Evolutionary conservation across 2,888 invertebrate genomes (phyloP).

Genomic region (Keiferia lycopersicella): DNA sequence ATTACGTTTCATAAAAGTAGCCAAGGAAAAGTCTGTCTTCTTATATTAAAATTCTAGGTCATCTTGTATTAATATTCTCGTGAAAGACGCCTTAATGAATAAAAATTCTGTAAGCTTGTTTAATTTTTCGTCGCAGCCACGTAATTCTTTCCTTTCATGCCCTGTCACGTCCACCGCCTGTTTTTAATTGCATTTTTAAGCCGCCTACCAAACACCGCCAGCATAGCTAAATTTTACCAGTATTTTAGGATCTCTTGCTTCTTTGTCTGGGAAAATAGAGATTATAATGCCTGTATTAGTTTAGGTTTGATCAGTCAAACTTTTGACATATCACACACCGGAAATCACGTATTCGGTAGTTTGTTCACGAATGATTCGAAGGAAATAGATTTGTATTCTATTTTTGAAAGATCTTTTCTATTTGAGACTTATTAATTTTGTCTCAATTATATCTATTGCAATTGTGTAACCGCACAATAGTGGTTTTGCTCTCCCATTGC

Average conservation of each 20-base stretch:
- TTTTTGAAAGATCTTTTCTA: no score
- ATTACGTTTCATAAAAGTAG: neutral
- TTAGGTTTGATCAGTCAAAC: neutral
- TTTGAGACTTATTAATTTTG: neutral
- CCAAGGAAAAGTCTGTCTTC: neutral
- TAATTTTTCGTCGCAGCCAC: constrained; percentile 1
- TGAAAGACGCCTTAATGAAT: constrained; percentile 12
- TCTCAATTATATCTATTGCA: constrained; percentile 9
- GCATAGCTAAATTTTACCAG: neutral
- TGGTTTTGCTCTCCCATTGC: constrained; percentile 36
- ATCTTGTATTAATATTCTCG: constrained; percentile 14
- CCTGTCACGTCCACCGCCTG: constrained; percentile 22
- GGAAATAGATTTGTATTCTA: no score
- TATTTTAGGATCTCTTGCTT: neutral
- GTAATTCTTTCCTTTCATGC: constrained; percentile 23
- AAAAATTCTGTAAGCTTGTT: constrained; percentile 17
- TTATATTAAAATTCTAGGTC: neutral
- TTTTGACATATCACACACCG: no score
- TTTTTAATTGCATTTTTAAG: constrained; percentile 26
- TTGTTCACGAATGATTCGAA: no score
- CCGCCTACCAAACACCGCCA: constrained; percentile 8
- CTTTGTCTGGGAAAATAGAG: neutral
- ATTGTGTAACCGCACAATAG: constrained; percentile 20
- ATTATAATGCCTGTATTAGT: neutral
- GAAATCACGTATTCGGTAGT: no score